Conservation (phyloP, 1,140 invertebrate species). For the Hormaphis cornu region DNA sequence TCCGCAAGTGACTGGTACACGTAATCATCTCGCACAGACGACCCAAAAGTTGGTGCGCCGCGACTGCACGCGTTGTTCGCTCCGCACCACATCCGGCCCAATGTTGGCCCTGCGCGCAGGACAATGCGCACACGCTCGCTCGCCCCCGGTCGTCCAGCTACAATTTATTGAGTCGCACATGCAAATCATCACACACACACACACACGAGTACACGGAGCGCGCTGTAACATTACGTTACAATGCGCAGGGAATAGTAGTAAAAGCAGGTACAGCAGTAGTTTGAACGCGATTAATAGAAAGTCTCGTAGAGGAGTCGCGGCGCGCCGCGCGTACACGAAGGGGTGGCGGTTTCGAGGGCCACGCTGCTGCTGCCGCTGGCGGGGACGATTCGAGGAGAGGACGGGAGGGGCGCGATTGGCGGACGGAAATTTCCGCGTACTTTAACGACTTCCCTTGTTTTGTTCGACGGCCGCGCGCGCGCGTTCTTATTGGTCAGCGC, state of each 20-base stretch:
- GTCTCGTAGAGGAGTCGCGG: too few relatives aligned
- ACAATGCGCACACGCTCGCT: background rate
- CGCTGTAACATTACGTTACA: background rate
- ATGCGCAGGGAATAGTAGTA: background rate
- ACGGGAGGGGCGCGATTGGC: conserved; percentile 23
- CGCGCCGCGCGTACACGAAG: background rate
- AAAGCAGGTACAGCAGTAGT: background rate
- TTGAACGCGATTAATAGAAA: background rate
- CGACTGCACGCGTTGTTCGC: too few relatives aligned
- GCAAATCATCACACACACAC: conserved; percentile 1
- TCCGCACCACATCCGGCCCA: background rate
- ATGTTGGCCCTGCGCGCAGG: too few relatives aligned
- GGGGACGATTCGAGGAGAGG: background rate
- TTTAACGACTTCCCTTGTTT: conserved; percentile 33
- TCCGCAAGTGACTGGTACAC: too few relatives aligned
- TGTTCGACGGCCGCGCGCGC: conserved; percentile 14
- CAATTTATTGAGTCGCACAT: background rate
- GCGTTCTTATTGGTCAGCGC: conserved; percentile 29
- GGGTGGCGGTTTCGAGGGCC: background rate
- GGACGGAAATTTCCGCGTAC: conserved; percentile 30
- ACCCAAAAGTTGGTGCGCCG: too few relatives aligned
- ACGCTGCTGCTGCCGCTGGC: too few relatives aligned
- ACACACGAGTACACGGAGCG: background rate
- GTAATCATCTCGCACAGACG: too few relatives aligned
- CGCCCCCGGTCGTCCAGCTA: too few relatives aligned